phyloP scores from a whole-genome alignment of 2,888 invertebrate species.

The Cantharis nigra region DNA sequence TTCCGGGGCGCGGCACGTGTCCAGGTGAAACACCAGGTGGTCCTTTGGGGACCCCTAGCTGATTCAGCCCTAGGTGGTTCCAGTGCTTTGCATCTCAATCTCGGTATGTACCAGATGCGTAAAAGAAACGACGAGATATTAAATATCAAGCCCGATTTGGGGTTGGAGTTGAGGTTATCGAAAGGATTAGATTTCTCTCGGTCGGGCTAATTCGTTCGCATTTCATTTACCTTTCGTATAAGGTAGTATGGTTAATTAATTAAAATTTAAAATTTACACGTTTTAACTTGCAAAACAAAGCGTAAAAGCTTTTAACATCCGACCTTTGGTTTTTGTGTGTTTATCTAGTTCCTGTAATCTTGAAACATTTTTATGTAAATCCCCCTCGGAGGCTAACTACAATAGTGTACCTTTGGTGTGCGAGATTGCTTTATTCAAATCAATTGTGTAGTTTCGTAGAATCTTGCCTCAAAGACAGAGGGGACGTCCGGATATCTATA shows the following conservation, averaged over 20 bases:
- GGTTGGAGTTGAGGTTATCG: not conserved
- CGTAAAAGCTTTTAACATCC: not conserved
- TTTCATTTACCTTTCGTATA: not conserved
- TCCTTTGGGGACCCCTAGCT: slow-evolving; percentile 10
- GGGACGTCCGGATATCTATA: not conserved
- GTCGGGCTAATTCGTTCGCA: not conserved
- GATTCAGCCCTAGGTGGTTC: slow-evolving; percentile 6
- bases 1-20: slow-evolving; percentile 32
- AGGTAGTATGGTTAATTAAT: not conserved
- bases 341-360: not conserved
- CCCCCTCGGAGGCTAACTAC: not conserved
- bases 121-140: not conserved
- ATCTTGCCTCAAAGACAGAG: not conserved
- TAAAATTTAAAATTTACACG: not conserved
- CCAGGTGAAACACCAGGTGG: slow-evolving; percentile 32
- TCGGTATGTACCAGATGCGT: not conserved
- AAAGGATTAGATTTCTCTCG: not conserved
- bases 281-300: not conserved
- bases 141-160: not conserved
- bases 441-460: not conserved
- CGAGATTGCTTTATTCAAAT: not conserved
- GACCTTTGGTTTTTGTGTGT: not conserved
- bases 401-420: not conserved
- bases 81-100: slow-evolving; percentile 21
- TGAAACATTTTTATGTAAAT: not conserved